Percentiles rank a stretch among this genome's conserved stretches.
phyloP scores from a whole-genome alignment of 2,113 vertebrate genomes.

The Lonchura striata region DNA sequence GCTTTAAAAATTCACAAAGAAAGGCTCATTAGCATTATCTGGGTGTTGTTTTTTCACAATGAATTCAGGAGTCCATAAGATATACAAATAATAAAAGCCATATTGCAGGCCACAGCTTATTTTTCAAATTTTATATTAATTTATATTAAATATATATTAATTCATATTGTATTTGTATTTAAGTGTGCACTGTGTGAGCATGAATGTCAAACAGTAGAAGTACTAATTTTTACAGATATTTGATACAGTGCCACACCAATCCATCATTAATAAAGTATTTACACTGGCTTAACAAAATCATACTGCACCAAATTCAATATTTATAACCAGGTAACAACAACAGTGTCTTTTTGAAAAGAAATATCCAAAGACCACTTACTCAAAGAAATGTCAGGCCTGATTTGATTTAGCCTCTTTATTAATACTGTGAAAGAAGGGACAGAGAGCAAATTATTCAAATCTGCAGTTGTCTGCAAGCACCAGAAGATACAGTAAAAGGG shows the following conservation, averaged over 20 bases:
- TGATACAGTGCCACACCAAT: background rate
- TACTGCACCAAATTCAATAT: background rate
- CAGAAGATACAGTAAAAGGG: background rate
- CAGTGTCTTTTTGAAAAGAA: background rate
- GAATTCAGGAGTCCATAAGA: background rate
- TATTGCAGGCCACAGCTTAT: background rate
- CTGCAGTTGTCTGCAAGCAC: background rate
- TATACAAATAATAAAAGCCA: background rate
- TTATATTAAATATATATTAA: too few species aligned
- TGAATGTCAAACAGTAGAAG: background rate
- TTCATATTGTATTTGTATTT: background rate
- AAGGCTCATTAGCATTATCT: background rate
- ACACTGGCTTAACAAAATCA: background rate
- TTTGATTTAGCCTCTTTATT: slow-evolving; percentile 11
- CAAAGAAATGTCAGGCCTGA: background rate
- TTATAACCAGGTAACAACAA: background rate
- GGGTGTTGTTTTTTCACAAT: background rate
- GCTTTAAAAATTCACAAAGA: background rate
- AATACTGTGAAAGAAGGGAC: background rate
- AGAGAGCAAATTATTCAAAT: background rate
- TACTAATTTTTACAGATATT: background rate
- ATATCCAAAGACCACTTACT: background rate
- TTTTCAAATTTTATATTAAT: background rate
- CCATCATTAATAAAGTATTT: background rate
- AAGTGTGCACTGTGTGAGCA: background rate